Percentiles rank a stretch among this genome's conserved stretches.
These are phyloP conservation scores for Tetramorium bicarinatum DNA, from an alignment of 2,888 invertebrate genomes.

Conservation along the genomic window DNA sequence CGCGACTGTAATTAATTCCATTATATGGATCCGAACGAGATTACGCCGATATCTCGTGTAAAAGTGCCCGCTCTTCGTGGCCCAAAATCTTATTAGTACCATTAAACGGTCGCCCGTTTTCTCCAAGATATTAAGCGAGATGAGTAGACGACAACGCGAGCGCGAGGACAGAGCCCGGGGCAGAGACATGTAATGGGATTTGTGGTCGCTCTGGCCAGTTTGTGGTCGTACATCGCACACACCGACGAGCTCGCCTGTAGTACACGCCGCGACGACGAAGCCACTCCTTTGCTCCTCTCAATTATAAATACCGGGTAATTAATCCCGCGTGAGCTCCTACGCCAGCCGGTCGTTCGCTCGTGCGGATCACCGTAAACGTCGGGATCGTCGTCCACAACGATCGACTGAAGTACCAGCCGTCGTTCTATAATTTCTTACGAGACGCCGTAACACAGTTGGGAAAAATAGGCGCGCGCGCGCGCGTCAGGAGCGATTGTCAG, in stretches of 20 bases:
- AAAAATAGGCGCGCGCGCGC: background rate
- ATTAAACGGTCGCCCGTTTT: constrained; percentile 28
- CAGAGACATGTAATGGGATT: constrained; percentile 73
- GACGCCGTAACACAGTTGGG: background rate
- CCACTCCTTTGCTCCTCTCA: constrained; percentile 47
- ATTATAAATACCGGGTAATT: constrained; percentile 59
- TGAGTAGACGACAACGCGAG: constrained; percentile 12
- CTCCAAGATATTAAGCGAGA: constrained; percentile 46
- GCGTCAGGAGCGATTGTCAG: constrained; percentile 26
- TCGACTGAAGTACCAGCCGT: background rate
- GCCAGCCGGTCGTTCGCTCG: constrained; percentile 23
- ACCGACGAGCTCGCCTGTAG: constrained; percentile 54
- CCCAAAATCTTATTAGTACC: constrained; percentile 36
- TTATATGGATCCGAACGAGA: constrained; percentile 11
- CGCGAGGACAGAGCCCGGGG: constrained; percentile 17
- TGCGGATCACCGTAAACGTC: background rate
- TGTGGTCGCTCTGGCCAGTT: constrained; percentile 72
- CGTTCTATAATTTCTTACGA: background rate
- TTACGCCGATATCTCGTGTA: constrained; percentile 24
- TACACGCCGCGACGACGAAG: constrained; percentile 59
- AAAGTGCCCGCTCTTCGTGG: constrained; percentile 23
- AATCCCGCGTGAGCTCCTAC: constrained; percentile 15
- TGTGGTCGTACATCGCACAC: constrained; percentile 69
- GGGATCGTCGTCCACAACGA: background rate
- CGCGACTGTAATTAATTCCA: constrained; percentile 17